These are phyloP conservation scores for Phylloscopus trochiloides DNA, from an alignment of 2,113 vertebrate species.

Conservation along the genomic window DNA sequence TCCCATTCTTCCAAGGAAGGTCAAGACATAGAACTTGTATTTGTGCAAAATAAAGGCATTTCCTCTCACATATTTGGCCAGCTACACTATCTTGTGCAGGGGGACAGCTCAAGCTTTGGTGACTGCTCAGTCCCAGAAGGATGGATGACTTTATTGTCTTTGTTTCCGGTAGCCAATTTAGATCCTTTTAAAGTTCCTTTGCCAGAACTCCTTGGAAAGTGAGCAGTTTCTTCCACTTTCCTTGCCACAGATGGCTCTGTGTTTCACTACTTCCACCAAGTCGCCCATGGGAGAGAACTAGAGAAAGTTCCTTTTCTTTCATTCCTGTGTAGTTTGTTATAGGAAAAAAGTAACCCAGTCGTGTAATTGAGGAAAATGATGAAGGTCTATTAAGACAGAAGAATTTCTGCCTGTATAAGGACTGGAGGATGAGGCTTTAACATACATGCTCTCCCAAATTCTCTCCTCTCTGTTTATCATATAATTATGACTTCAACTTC, in stretches of 20 bases:
- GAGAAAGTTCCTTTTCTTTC: neutral
- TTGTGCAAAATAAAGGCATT: neutral
- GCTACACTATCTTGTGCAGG: rapidly evolving
- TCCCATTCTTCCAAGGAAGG: neutral
- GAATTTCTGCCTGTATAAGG: conserved; percentile 33
- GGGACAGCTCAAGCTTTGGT: neutral
- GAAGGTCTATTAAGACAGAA: neutral
- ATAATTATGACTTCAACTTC: conserved; percentile 47
- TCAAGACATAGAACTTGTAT: neutral
- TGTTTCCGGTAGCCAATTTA: neutral
- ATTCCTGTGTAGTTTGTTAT: neutral
- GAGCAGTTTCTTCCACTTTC: neutral
- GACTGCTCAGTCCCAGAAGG: neutral
- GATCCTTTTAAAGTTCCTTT: neutral
- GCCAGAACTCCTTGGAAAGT: neutral
- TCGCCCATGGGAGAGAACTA: neutral
- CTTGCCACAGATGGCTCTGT: neutral
- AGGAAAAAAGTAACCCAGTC: neutral
- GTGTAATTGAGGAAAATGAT: neutral
- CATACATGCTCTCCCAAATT: neutral
- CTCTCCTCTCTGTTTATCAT: conserved; percentile 23
- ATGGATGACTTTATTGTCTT: neutral
- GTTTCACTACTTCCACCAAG: neutral
- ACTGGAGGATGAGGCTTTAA: neutral
- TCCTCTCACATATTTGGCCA: neutral